Conservation (phyloP, 2,113 vertebrate species). For the Marmota monax region DNA sequence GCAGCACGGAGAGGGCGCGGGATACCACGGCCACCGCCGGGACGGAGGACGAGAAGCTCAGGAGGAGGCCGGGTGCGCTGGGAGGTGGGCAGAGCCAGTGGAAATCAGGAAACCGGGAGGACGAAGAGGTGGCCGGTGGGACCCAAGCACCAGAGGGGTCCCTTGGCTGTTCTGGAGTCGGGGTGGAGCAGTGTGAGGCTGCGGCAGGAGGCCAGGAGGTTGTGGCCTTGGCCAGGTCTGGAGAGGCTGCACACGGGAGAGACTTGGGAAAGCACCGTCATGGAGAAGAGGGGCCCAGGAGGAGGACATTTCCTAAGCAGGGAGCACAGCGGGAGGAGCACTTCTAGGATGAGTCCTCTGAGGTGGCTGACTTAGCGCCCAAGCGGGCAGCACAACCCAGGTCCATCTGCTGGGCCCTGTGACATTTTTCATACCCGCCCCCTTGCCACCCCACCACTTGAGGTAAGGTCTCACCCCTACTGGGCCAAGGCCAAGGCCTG, state of each 20-base stretch:
- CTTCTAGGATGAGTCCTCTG: fast-evolving
- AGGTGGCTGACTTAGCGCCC: not conserved
- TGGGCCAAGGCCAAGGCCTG: not conserved
- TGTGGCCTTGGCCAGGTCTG: not conserved
- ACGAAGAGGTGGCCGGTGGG: not conserved
- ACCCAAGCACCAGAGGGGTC: not conserved
- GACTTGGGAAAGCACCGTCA: not conserved
- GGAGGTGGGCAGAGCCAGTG: not conserved
- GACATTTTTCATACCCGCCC: not conserved
- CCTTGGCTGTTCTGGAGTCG: not conserved
- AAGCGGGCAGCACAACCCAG: too few species aligned
- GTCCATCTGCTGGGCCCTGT: too few species aligned
- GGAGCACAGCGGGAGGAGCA: not conserved
- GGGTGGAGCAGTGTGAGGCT: not conserved
- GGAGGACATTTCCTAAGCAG: not conserved
- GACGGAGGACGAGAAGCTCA: not conserved
- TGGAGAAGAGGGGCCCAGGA: not conserved
- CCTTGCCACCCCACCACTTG: not conserved
- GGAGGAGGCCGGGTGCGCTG: not conserved
- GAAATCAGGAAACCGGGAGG: not conserved
- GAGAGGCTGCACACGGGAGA: not conserved
- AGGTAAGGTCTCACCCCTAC: not conserved
- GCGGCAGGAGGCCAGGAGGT: not conserved
- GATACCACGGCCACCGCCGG: not conserved
- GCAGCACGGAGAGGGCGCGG: not conserved